A percentile compares a stretch with the other conserved stretches of the same genome.
Conservation (phyloP, 2,113 vertebrate species). For the Notothenia rossii region DNA sequence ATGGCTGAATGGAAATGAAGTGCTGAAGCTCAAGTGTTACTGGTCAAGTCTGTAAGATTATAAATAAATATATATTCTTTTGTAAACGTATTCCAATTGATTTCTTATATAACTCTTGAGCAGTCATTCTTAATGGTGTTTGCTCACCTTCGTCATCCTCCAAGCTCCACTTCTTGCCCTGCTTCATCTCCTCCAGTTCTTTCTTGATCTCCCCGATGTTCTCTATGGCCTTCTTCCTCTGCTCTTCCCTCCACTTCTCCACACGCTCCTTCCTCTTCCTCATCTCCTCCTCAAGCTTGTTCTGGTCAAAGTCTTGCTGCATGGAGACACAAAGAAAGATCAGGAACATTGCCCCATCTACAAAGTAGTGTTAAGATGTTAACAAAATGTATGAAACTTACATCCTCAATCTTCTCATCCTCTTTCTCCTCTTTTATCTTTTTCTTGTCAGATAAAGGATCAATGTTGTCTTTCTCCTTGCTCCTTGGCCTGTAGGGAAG, state of each 20-base stretch:
- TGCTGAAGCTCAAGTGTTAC: not conserved
- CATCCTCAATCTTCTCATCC: slow-evolving; percentile 95
- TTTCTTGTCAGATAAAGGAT: slow-evolving; percentile 92
- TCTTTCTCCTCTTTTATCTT: slow-evolving; percentile 97
- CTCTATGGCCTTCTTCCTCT: slow-evolving; percentile 97
- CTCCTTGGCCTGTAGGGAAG: slow-evolving; percentile 85
- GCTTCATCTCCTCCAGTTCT: slow-evolving; percentile 98
- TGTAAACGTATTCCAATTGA: too few relatives aligned
- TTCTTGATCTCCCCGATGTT: slow-evolving; percentile 98
- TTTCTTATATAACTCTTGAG: not conserved
- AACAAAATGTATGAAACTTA: slow-evolving; percentile 61
- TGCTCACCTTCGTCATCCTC: slow-evolving; percentile 96
- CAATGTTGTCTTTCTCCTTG: slow-evolving; percentile 91
- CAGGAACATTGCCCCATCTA: not conserved
- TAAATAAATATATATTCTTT: too few relatives aligned
- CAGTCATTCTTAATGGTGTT: too few relatives aligned
- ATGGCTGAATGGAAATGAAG: not conserved
- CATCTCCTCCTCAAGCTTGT: slow-evolving; percentile 99
- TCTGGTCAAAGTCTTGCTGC: slow-evolving; percentile 96
- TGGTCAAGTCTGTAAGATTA: too few relatives aligned
- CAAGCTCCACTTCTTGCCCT: slow-evolving; percentile 98
- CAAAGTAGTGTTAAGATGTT: not conserved
- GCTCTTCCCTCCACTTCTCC: slow-evolving; percentile 98
- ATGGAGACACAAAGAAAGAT: not conserved
- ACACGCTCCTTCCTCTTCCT: slow-evolving; percentile 98